phyloP scores from a whole-genome alignment of 1,140 invertebrate species.

The Lanistes nyassanus region DNA sequence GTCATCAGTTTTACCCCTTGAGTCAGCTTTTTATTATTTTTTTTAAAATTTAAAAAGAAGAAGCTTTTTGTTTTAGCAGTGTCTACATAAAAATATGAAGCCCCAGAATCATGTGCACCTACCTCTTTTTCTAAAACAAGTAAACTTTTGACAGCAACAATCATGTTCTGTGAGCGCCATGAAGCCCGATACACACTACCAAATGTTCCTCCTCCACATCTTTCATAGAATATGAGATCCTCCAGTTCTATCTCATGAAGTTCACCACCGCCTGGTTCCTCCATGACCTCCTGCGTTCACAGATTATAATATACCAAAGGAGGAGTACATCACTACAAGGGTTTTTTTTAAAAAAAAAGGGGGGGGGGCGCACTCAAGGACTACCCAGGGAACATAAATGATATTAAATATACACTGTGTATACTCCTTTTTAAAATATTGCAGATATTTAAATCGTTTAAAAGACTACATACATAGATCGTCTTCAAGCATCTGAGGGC shows the following conservation, averaged over 20 bases:
- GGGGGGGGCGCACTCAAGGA: too few relatives aligned
- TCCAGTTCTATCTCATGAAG: constrained; percentile 62
- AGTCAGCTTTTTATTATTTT: too few relatives aligned
- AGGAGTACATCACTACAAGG: too few relatives aligned
- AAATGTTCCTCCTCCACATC: constrained; percentile 67
- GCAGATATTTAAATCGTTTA: too few relatives aligned
- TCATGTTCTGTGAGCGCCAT: constrained; percentile 65
- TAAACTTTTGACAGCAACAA: constrained; percentile 68
- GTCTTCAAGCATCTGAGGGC: neutral
- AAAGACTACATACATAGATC: neutral
- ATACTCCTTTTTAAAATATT: too few relatives aligned
- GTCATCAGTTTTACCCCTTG: too few relatives aligned
- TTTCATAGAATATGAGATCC: constrained; percentile 66
- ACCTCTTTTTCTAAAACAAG: constrained; percentile 68
- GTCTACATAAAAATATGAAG: neutral
- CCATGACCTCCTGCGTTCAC: neutral
- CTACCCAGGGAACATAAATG: too few relatives aligned
- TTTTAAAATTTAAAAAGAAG: neutral
- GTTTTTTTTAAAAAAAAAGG: too few relatives aligned
- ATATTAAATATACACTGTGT: too few relatives aligned
- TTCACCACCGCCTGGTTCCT: constrained; percentile 21
- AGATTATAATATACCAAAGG: neutral
- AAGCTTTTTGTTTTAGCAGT: neutral
- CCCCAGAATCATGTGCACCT: neutral
- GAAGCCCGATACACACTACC: constrained; percentile 66